Percentiles rank a stretch among this genome's conserved stretches.
These are phyloP conservation scores for Polymixis flavicincta DNA, from an alignment of 2,888 invertebrate species.

Conservation along the genomic window DNA sequence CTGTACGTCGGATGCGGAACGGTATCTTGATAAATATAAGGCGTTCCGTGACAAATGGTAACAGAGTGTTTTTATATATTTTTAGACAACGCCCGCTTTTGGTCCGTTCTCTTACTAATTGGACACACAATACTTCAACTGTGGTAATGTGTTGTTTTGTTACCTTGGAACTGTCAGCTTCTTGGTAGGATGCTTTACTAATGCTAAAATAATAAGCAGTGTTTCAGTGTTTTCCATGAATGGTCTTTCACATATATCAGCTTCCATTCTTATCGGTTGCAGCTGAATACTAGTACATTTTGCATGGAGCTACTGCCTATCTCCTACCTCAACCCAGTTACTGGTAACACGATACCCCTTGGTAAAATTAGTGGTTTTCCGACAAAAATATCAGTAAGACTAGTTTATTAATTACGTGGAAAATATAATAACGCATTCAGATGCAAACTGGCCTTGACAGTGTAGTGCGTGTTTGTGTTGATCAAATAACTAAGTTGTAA, in stretches of 20 bases:
- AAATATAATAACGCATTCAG: too few relatives aligned
- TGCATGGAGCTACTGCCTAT: too few relatives aligned
- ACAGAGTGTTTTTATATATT: constrained; percentile 89
- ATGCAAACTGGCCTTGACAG: too few relatives aligned
- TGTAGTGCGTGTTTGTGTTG: not conserved
- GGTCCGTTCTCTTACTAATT: constrained; percentile 83
- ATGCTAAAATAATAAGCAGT: constrained; percentile 6
- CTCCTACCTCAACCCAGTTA: too few relatives aligned
- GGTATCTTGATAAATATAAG: constrained; percentile 89
- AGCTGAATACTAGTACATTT: too few relatives aligned
- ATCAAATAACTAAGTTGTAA: not conserved
- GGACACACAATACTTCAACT: constrained; percentile 86
- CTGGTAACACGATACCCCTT: too few relatives aligned
- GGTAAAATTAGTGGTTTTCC: too few relatives aligned
- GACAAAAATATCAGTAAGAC: too few relatives aligned
- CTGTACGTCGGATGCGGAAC: constrained; percentile 77
- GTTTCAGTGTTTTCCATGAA: not conserved
- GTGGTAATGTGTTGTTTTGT: constrained; percentile 65
- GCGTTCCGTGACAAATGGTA: constrained; percentile 89
- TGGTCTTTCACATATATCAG: not conserved
- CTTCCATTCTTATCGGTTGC: too few relatives aligned
- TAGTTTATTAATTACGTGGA: too few relatives aligned
- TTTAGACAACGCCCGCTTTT: constrained; percentile 81
- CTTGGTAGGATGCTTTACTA: not conserved
- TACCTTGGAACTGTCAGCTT: constrained; percentile 52